Conservation (phyloP, 2,113 vertebrate genomes). For the Elephas maximus region DNA sequence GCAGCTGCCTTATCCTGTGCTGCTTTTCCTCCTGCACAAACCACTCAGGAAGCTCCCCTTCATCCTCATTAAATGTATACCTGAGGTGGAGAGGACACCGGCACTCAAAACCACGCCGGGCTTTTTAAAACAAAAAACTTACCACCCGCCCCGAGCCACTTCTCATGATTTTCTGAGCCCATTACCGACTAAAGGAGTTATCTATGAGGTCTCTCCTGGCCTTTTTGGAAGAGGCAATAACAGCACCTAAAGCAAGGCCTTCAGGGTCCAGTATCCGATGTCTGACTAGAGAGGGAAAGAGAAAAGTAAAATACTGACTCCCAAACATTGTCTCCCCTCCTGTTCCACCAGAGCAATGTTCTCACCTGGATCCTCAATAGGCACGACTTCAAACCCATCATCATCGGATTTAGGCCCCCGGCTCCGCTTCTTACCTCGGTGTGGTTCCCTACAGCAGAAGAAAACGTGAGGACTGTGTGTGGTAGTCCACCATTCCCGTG, state of each 20-base stretch:
- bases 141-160: too few species aligned
- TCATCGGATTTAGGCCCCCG: constrained; percentile 26
- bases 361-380: constrained; percentile 95
- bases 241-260: constrained; percentile 94
- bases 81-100: constrained; percentile 81
- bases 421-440: constrained; percentile 32
- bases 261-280: constrained; percentile 93
- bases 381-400: constrained; percentile 92
- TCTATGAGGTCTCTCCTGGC: constrained; percentile 94
- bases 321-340: background rate
- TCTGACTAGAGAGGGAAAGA: constrained; percentile 88
- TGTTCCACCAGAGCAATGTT: background rate
- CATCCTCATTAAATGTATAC: constrained; percentile 93
- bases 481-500: background rate
- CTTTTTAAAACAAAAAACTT: background rate
- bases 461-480: background rate
- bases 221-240: constrained; percentile 95
- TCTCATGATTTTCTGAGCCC: background rate
- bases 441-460: constrained; percentile 35
- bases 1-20: constrained; percentile 92
- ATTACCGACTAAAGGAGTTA: constrained; percentile 94
- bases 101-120: background rate
- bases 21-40: constrained; percentile 94
- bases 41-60: constrained; percentile 95
- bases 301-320: background rate